Conservation (phyloP, 2,888 invertebrate genomes). For the Stenoptilia bipunctidactyla region DNA sequence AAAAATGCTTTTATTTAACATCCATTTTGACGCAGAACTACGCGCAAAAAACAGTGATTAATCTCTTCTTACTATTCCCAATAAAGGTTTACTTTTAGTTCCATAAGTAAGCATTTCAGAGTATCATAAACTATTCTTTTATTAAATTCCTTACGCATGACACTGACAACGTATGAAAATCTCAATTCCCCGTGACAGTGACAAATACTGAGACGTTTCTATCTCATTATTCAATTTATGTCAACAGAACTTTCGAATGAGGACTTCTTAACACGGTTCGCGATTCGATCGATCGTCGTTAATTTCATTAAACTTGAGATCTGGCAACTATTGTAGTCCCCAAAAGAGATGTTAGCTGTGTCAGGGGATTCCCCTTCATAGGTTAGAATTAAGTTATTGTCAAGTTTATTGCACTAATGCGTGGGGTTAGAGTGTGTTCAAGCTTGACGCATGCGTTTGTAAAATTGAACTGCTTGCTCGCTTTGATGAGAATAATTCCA, state of each 20-base stretch:
- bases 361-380: slow-evolving; percentile 48
- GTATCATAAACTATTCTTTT: too few species aligned
- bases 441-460: slow-evolving; percentile 22
- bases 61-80: too few species aligned
- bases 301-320: background rate
- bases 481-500: background rate
- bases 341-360: slow-evolving; percentile 31
- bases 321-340: slow-evolving; percentile 32
- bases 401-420: slow-evolving; percentile 65
- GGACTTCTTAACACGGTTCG: background rate
- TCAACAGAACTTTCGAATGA: background rate
- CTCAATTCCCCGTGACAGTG: background rate
- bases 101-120: too few species aligned
- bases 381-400: slow-evolving; percentile 64
- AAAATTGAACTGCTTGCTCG: slow-evolving; percentile 13
- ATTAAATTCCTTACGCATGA: background rate
- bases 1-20: too few species aligned
- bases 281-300: background rate
- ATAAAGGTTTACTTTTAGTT: too few species aligned
- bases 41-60: too few species aligned
- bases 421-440: slow-evolving; percentile 50
- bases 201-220: background rate
- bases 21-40: too few species aligned
- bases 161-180: background rate
- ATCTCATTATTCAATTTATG: slow-evolving; percentile 1